A percentile compares a stretch with the other conserved stretches of the same genome.
These are phyloP conservation scores for Mellilla xanthometata DNA, from an alignment of 2,888 invertebrate species.

Conservation along the genomic window DNA sequence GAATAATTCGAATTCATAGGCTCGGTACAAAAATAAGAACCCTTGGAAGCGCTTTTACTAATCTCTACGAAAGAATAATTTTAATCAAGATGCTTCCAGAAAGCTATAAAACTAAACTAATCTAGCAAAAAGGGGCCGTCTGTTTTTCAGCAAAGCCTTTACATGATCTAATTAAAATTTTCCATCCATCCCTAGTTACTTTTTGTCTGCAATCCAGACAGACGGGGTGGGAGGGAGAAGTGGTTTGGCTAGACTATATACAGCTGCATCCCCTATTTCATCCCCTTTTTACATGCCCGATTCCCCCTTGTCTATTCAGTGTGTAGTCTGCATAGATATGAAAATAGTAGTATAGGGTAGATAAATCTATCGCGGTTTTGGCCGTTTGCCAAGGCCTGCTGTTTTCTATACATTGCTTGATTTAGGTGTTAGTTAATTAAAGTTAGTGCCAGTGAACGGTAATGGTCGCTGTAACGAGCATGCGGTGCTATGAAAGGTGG, in stretches of 20 bases:
- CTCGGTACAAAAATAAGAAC: no score
- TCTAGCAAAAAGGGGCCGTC: neutral
- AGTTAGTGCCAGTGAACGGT: conserved; percentile 25
- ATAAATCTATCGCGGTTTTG: conserved; percentile 66
- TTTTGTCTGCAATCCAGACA: conserved; percentile 18
- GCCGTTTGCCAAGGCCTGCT: conserved; percentile 53
- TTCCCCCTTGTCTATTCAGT: conserved; percentile 10
- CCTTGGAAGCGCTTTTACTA: no score
- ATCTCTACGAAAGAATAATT: no score
- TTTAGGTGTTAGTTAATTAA: conserved; percentile 50
- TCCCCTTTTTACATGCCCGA: conserved; percentile 14
- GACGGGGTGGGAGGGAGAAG: conserved; percentile 1
- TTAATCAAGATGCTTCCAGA: conserved; percentile 3
- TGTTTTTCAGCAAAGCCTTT: conserved; percentile 8
- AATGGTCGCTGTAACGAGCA: conserved; percentile 10
- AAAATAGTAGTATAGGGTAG: conserved; percentile 50
- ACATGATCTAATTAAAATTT: conserved; percentile 20
- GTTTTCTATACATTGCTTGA: conserved; percentile 41
- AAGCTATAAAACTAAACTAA: conserved; percentile 2
- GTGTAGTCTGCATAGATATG: conserved; percentile 34
- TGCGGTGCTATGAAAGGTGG: conserved; percentile 10
- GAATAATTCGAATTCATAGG: no score
- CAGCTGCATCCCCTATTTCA: conserved; percentile 25
- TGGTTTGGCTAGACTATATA: conserved; percentile 21
- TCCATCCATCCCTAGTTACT: conserved; percentile 16